phyloP scores from a whole-genome alignment of 2,888 invertebrate genomes.

The Bursaphelenchus okinawaensis region DNA sequence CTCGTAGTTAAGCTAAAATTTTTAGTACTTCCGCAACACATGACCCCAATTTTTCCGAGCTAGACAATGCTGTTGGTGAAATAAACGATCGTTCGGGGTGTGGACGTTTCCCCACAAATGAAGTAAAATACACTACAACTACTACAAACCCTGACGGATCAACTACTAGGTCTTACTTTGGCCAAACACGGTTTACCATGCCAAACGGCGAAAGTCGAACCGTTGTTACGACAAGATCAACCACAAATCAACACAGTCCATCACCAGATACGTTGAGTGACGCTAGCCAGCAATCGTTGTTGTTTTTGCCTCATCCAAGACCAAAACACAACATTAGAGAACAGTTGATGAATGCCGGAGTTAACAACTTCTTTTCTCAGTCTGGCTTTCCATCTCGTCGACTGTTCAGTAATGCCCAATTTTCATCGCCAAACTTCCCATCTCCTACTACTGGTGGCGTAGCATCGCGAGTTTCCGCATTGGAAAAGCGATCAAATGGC shows the following conservation, averaged over 20 bases:
- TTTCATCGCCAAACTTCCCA: constrained; percentile 49
- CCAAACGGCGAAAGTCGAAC: background rate
- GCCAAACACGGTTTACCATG: constrained; percentile 11
- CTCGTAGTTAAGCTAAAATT: no score
- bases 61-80: constrained; percentile 44
- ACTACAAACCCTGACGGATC: constrained; percentile 10
- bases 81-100: constrained; percentile 34
- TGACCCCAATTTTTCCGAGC: constrained; percentile 40
- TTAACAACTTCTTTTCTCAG: constrained; percentile 7
- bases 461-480: constrained; percentile 48
- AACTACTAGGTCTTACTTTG: constrained; percentile 15
- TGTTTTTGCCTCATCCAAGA: constrained; percentile 49
- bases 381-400: constrained; percentile 8
- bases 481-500: constrained; percentile 45
- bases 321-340: constrained; percentile 57
- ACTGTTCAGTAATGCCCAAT: constrained; percentile 19
- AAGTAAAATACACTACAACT: constrained; percentile 35
- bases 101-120: constrained; percentile 48
- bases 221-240: background rate
- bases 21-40: no score
- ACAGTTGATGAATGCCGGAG: constrained; percentile 39
- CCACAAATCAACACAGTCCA: constrained; percentile 21
- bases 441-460: constrained; percentile 43
- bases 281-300: constrained; percentile 14
- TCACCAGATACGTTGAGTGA: constrained; percentile 25